Base-by-base conservation (phyloP, 1,140 invertebrate species). In the Solenopsis invicta region DNA sequence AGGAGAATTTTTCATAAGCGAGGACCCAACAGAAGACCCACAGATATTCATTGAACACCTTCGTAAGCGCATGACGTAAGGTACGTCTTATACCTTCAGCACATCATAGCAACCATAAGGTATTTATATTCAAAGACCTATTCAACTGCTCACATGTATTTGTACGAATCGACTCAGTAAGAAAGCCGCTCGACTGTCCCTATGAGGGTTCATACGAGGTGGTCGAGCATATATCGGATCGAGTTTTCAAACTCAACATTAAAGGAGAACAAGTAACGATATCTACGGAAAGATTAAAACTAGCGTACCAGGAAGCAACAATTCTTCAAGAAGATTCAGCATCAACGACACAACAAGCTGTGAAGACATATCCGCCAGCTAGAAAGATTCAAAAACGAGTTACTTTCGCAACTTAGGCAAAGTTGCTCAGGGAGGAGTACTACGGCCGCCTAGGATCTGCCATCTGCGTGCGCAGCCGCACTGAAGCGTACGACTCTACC, bases 51-150 rank as follows among this genome's bases (percentile, higher is more conserved):
- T 66, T 4, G 72, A 52, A 12, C 1, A 75, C 0, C 4, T 75
- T 1, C 48, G 72, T 2, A 12, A 59, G 9, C 29, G 9, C 8
- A 75, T 59, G n/a, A 21, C 48, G 72, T 9, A 75, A 54, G 37
- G 41, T 75, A 50, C 45, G 69, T 50, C 69, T 45, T 21, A 10
- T 13, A 24, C 69, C 69, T 29, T 0, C 69, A 72, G 69, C 69
- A 3, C 69, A 72, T 0, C 41, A 72, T 8, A 72, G 1, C 0
- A 72, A 24, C 12, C 16, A 16, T 1, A 66, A 10, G 16, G 16
- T 66, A 66, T 66, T 66, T 6, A n/a, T 8, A 4, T 37, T 18
- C 1, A 66, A 37, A 10, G 29, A 66, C 16, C 16, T 66, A 0
- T 66, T 34, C 29, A 66, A 37, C 3, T 66, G 34, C 2, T 16